A percentile compares a stretch with the other conserved stretches of the same genome.
Conservation (phyloP, 2,888 invertebrate species). For the Tetheella fluctuosa region DNA sequence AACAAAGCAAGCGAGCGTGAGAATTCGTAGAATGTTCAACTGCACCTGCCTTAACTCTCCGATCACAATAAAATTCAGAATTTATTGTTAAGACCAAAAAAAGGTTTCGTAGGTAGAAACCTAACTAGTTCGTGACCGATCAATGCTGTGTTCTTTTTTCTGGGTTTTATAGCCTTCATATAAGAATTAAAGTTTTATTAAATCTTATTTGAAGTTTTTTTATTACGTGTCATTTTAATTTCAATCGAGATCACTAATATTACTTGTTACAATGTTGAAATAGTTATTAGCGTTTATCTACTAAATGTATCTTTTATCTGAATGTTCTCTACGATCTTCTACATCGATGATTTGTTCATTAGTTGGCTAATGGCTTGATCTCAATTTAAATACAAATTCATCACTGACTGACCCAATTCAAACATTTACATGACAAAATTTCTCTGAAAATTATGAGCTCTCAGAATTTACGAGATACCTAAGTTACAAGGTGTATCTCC, state of each 20-base stretch:
- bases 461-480: slow-evolving; percentile 2
- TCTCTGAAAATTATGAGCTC: slow-evolving; percentile 13
- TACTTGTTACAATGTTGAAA: no score
- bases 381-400: slow-evolving; percentile 34
- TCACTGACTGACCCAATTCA: slow-evolving; percentile 38
- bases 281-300: not conserved
- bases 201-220: not conserved
- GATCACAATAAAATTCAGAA: slow-evolving; percentile 20
- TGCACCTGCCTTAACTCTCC: slow-evolving; percentile 44
- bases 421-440: slow-evolving; percentile 27
- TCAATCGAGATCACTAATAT: not conserved
- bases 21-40: slow-evolving; percentile 49
- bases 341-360: not conserved
- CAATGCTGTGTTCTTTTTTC: not conserved
- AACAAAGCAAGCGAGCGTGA: slow-evolving; percentile 55
- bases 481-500: not conserved
- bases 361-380: slow-evolving; percentile 27
- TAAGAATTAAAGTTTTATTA: not conserved
- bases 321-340: not conserved
- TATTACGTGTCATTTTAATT: not conserved
- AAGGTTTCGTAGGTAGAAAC: slow-evolving; percentile 19
- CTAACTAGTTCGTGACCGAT: not conserved
- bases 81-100: slow-evolving; percentile 22
- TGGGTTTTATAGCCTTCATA: not conserved
- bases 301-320: not conserved